Evolutionary conservation across 2,797 vertebrate genomes (phyloP).

Genomic region (Serranus cabrilla): DNA sequence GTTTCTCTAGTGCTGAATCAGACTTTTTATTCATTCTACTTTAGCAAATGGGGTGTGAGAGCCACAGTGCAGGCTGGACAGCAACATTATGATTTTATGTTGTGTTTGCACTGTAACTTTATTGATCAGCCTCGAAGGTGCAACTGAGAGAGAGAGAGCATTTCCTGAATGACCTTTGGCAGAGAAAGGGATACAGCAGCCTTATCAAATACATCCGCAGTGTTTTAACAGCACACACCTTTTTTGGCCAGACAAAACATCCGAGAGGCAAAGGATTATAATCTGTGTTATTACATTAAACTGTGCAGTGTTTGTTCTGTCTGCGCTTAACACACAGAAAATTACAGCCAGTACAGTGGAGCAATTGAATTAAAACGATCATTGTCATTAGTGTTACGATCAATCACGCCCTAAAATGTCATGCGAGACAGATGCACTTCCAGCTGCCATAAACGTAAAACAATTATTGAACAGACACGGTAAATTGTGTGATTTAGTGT

Average conservation of each 20-base stretch:
- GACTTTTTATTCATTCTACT: neutral
- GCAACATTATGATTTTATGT: neutral
- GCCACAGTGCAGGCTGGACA: neutral
- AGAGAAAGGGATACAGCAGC: neutral
- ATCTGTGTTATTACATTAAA: constrained; percentile 23
- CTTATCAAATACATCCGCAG: constrained; percentile 7
- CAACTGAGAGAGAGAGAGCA: neutral
- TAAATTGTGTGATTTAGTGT: neutral
- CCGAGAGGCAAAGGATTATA: neutral
- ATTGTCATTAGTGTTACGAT: neutral
- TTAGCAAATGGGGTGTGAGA: neutral
- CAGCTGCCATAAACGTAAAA: neutral
- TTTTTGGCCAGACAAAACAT: neutral
- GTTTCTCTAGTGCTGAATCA: neutral
- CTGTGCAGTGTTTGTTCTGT: neutral
- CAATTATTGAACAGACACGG: neutral
- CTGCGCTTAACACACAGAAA: neutral
- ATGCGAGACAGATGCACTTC: neutral
- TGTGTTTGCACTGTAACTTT: constrained; percentile 1
- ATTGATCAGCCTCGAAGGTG: constrained; percentile 3
- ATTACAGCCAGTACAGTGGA: neutral
- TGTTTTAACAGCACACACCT: neutral
- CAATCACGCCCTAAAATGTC: neutral
- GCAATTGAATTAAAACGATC: neutral
- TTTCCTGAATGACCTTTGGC: constrained; percentile 15